phyloP scores from a whole-genome alignment of 1,140 invertebrate genomes.

The Formica exsecta region DNA sequence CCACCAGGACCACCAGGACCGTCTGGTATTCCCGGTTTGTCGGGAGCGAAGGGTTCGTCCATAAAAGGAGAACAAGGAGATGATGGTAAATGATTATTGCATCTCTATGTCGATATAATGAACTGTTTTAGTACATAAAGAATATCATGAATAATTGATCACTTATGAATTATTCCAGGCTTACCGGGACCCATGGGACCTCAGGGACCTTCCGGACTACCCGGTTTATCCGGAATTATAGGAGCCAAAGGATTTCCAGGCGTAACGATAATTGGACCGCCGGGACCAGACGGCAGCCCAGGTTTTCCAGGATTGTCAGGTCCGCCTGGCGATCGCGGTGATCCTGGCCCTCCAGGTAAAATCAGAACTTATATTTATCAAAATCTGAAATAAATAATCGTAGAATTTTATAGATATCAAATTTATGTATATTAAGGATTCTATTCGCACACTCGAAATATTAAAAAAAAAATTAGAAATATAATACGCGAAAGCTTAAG shows the following conservation, averaged over 20 bases:
- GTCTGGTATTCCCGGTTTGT: constrained; percentile 85
- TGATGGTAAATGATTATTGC: constrained; percentile 86
- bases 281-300: constrained; percentile 88
- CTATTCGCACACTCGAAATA: not conserved
- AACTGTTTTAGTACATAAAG: not conserved
- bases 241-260: constrained; percentile 91
- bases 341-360: constrained; percentile 87
- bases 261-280: constrained; percentile 88
- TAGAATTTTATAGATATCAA: constrained; percentile 1
- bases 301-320: constrained; percentile 88
- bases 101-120: not conserved
- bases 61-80: constrained; percentile 91
- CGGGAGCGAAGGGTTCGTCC: constrained; percentile 87
- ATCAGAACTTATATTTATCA: constrained; percentile 18
- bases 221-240: constrained; percentile 87
- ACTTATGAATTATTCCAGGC: constrained; percentile 74
- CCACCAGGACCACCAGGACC: constrained; percentile 86
- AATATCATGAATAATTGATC: not conserved
- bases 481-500: not conserved
- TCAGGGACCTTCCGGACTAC: constrained; percentile 87
- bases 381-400: not conserved
- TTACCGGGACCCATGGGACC: constrained; percentile 88
- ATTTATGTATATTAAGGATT: not conserved
- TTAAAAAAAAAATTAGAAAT: constrained; percentile 31
- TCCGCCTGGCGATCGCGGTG: constrained; percentile 89